Evolutionary conservation across 1,140 invertebrate species (phyloP).

Genomic region (Megalonaias nervosa): DNA sequence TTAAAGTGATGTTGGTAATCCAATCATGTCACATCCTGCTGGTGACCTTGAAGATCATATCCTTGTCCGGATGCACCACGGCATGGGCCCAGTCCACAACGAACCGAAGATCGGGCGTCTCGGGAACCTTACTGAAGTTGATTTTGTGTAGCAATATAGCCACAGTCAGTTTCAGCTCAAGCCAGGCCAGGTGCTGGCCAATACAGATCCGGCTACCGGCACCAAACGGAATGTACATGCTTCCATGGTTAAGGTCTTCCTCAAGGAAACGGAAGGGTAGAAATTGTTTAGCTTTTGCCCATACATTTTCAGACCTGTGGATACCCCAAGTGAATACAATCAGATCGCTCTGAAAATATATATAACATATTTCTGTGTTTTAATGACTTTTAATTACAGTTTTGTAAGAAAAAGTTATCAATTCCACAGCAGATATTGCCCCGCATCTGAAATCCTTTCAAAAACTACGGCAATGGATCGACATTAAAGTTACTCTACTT

Average conservation of each 20-base stretch:
- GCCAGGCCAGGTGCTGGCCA: conserved; percentile 50
- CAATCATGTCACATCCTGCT: neutral
- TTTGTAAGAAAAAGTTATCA: too few relatives aligned
- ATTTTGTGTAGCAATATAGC: conserved; percentile 46
- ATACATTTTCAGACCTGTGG: conserved; percentile 30
- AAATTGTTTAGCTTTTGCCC: conserved; percentile 35
- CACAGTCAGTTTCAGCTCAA: conserved; percentile 46
- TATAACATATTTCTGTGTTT: too few relatives aligned
- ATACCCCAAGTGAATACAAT: conserved; percentile 42
- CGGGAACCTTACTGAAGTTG: conserved; percentile 29
- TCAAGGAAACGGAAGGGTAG: conserved; percentile 43
- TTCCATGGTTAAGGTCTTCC: neutral
- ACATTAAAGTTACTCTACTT: too few relatives aligned
- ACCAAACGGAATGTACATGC: conserved; percentile 52
- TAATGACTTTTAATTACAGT: too few relatives aligned
- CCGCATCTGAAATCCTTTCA: too few relatives aligned
- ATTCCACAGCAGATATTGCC: too few relatives aligned
- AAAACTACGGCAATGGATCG: too few relatives aligned
- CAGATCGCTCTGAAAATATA: conserved; percentile 31
- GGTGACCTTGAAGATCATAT: conserved; percentile 39
- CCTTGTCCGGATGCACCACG: conserved; percentile 52
- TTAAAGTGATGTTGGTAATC: neutral
- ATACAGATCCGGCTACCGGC: conserved; percentile 54
- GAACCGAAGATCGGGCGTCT: conserved; percentile 43
- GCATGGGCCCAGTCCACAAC: conserved; percentile 54